Base-by-base conservation (phyloP, 2,113 vertebrate genomes). In the Oryzias woworae region DNA sequence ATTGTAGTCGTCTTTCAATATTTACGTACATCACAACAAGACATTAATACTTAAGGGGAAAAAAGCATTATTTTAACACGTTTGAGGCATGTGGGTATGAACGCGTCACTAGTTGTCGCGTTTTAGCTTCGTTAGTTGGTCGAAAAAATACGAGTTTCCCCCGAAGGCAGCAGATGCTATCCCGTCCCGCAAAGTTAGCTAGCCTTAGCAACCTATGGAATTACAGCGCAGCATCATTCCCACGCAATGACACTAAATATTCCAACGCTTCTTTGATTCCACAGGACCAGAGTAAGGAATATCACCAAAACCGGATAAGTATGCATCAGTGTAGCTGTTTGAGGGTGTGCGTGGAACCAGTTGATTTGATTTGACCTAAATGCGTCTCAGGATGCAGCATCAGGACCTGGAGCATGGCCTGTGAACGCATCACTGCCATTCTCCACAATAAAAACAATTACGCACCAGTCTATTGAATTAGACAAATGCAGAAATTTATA, bases 171-270 rank as follows among this genome's bases (percentile, higher is more conserved):
- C 87, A 59, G 17, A 24, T 24, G 18, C 50, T 56, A 76, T 74
- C 73, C 81, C 1, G 76, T 76, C 78, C 81, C 8, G 54, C 65
- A 70, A 80, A 81, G 57, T 75, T 57, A 78, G 81, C 83, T 77
- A 77, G 62, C 78, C 23, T 69, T 64, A 79, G 72, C 71, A 76
- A 64, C 83, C 67, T 65, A 55, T 20, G 71, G 66, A 31, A 63
- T 58, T 44, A 23, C 18, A 54, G 42, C 63, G 70, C 85, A 81
- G 66, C 78, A 77, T 64, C 76, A 50, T 53, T 69, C 68, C 20
- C 72, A 65, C 71, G 49, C 46, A 53, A 72, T 81, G 70, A 46
- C 69, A 23, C 63, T 23, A 83, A 49, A 53, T 23, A 15, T 43
- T 8, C 48, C 31, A 20, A 24, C 0, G 20, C 14, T 17, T 1